phyloP scores from a whole-genome alignment of 2,113 vertebrate species.

The Apodemus speciosus region DNA sequence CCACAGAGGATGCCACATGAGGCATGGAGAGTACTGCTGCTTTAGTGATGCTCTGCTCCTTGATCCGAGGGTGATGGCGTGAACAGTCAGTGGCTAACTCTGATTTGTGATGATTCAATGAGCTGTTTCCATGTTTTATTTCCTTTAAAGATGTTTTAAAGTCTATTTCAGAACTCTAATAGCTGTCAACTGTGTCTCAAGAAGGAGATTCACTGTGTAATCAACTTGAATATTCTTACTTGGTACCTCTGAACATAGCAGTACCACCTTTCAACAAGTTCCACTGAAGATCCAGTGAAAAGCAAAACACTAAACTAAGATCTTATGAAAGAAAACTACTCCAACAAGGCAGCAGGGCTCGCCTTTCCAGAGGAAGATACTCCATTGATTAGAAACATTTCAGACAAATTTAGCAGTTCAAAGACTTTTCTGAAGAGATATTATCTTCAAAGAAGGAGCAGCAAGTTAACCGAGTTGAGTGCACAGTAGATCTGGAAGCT shows the following conservation, averaged over 20 bases:
- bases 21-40: too few relatives aligned
- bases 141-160: slow-evolving; percentile 38
- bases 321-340: slow-evolving; percentile 47
- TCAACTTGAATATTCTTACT: slow-evolving; percentile 43
- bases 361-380: background rate
- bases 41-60: background rate
- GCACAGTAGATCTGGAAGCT: background rate
- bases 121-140: background rate
- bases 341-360: slow-evolving; percentile 4
- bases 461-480: background rate
- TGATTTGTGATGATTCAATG: slow-evolving; percentile 4
- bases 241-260: background rate
- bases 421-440: slow-evolving; percentile 24
- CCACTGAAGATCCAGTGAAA: slow-evolving; percentile 1
- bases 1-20: too few relatives aligned
- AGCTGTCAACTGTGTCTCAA: background rate
- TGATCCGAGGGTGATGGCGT: background rate
- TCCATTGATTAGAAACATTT: slow-evolving; percentile 44
- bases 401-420: slow-evolving; percentile 32
- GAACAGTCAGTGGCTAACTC: background rate
- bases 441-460: background rate
- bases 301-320: slow-evolving; percentile 40
- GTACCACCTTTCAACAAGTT: background rate
- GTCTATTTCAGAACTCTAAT: slow-evolving; percentile 28
- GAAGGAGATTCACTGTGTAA: background rate